Evolutionary conservation across 1,140 invertebrate genomes (phyloP), one percentile per base, ranked within the genome.

Genomic region (Platorchestia sp.): DNA sequence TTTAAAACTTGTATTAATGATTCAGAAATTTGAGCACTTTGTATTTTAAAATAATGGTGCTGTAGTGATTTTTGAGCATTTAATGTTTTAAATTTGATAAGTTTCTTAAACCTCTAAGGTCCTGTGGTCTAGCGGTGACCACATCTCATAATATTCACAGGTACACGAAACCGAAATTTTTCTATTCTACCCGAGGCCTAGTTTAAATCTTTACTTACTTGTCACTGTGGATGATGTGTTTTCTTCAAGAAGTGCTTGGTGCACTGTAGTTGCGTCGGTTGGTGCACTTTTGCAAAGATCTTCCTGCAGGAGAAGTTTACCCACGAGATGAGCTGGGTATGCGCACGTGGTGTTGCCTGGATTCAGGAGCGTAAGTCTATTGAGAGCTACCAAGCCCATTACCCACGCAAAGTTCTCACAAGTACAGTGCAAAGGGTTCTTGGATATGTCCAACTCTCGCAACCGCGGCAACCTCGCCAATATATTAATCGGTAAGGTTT

Each of bases 351-450:
- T 90, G 87, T 22, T 90, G 87, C 42, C 41, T 19, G 41, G 10
- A 44, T 90, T 90, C 6, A 90, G 22, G 22, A 90, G 41, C 41
- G 87, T 90, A 14, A 90, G 87, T 42, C 87, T 42, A 0, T 90
- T 90, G 41, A 90, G 87, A 90, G 87, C 87, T 3, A 90, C 87
- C 10, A 90, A 43, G 7, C 87, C 87, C 41, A 44, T 36, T 10
- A 90, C 19, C 87, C 87, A 90, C 44, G 87, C 87, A 27, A 90
- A 90, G 44, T 90, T 43, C 44, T 90, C 87, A 90, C 87, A 90
- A 0, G 87, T 90, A 27, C 87, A 90, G 41, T 90, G 87, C 87
- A 90, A 41, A 42, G 87, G 87, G 87, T 90, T 90, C 7, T 27
- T 45, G 87, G 44, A 90, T 6, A 90, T 90, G 87, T 90, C 87